Base-by-base conservation (phyloP, 2,888 invertebrate genomes). In the Xestobium rufovillosum region DNA sequence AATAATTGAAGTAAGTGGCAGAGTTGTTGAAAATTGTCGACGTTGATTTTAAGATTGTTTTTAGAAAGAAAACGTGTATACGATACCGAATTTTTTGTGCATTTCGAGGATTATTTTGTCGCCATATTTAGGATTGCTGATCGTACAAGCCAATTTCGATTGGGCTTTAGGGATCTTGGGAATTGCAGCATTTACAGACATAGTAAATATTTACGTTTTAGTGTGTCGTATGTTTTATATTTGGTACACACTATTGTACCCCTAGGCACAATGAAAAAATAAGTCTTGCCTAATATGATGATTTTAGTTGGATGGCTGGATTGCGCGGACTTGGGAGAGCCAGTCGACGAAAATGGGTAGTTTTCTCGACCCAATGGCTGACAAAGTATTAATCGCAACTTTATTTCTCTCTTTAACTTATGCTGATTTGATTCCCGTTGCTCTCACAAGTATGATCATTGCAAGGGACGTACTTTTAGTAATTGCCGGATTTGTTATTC, bases 351-450 rank as follows among this genome's bases (percentile, higher is more conserved):
- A 88, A 60, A 76, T 92, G 58, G 97, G 97, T 0, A 92, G 92
- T 39, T 92, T 95, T 56, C 65, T 98, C 10, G 97, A 98, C 66
- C 97, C 97, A 0, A 77, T 95, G 71, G 97, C 97, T 2, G 97
- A 98, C 63, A 98, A 98, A 70, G 71, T 96, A 23, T 71, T 98
- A 2, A 81, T 97, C 47, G 89, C 86, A 8, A 86, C 88, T 1
- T 67, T 97, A 36, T 92, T 92, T 55, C 67, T 95, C 33, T 78
- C 91, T 0, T 70, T 97, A 42, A 88, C 94, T 11, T 86, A 83
- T 65, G 83, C 84, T 39, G 78, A 80, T 44, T 68, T 95, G 35
- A 84, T 97, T 59, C 96, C 97, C 29, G 61, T 85, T 26, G 70
- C 78, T 38, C 65, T 91, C 30, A 89, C 94, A 3, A 72, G 78